phyloP scores from a whole-genome alignment of 2,888 invertebrate species.

The Kryphioiulus occultus region DNA sequence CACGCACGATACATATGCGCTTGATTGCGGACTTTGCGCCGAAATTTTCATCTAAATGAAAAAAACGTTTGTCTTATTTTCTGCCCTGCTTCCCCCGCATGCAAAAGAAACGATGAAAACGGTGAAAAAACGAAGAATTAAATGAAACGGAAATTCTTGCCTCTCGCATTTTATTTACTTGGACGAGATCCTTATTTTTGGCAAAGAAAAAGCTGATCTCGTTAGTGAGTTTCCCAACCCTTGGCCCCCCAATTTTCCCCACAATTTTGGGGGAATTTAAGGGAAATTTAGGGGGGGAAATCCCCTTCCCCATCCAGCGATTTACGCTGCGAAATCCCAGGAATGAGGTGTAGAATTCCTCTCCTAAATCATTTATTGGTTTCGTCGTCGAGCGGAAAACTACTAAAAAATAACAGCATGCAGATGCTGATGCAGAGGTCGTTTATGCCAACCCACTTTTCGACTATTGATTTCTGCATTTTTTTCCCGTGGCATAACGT shows the following conservation, averaged over 20 bases:
- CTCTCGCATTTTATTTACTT: not conserved
- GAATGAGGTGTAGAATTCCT: slow-evolving; percentile 5
- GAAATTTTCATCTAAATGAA: slow-evolving; percentile 5
- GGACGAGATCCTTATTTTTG: not conserved
- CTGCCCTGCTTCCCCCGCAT: not conserved
- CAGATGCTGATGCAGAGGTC: not conserved
- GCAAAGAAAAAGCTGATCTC: not conserved
- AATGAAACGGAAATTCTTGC: slow-evolving; percentile 2
- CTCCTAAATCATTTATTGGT: slow-evolving; percentile 5
- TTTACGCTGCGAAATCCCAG: not conserved
- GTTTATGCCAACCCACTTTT: not conserved
- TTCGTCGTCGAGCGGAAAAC: not conserved
- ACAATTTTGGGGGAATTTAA: too few species aligned
- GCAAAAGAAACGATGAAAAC: not conserved
- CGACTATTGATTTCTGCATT: not conserved
- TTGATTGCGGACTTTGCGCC: not conserved
- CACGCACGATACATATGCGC: too few species aligned
- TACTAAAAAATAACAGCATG: not conserved
- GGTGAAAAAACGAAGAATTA: not conserved
- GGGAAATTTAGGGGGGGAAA: not conserved
- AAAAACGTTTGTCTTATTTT: not conserved
- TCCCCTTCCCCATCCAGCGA: not conserved
- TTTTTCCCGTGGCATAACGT: too few species aligned
- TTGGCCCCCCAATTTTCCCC: not conserved
- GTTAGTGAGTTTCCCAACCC: not conserved